A percentile compares a stretch with the other conserved stretches of the same genome.
Conservation (phyloP, 1,140 invertebrate genomes). For the Tetragonula clypearis region DNA sequence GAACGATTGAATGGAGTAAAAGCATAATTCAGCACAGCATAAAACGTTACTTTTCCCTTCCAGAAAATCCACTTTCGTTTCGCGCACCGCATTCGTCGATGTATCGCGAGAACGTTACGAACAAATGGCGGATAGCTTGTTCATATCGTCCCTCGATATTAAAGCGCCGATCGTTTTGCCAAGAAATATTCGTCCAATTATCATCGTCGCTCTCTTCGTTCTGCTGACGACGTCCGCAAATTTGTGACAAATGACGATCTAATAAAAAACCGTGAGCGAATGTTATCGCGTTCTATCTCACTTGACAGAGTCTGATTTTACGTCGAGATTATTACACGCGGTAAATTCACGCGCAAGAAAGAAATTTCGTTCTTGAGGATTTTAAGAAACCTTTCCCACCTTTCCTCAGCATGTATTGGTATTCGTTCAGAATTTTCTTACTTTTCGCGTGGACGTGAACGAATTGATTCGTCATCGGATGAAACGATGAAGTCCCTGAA, state of each 20-base stretch:
- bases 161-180: not conserved
- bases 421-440: not conserved
- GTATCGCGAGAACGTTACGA: not conserved
- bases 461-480: not conserved
- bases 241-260: constrained; percentile 4
- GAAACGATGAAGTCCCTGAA: not conserved
- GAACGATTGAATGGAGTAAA: too few relatives aligned
- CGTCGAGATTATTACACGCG: constrained; percentile 14
- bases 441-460: not conserved
- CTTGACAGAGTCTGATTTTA: not conserved
- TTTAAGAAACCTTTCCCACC: not conserved
- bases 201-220: not conserved
- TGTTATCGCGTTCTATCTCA: not conserved
- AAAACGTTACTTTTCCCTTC: not conserved
- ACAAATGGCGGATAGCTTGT: not conserved
- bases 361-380: not conserved
- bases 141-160: not conserved
- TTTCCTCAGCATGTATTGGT: not conserved
- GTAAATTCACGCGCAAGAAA: constrained; percentile 3
- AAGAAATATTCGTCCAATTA: constrained; percentile 30
- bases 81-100: not conserved
- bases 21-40: too few relatives aligned
- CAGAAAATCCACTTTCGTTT: not conserved
- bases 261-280: not conserved
- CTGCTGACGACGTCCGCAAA: not conserved